A percentile compares a stretch with the other conserved stretches of the same genome.
Evolutionary conservation across 2,797 vertebrate species (phyloP).

Genomic region (Tokudaia muenninki): DNA sequence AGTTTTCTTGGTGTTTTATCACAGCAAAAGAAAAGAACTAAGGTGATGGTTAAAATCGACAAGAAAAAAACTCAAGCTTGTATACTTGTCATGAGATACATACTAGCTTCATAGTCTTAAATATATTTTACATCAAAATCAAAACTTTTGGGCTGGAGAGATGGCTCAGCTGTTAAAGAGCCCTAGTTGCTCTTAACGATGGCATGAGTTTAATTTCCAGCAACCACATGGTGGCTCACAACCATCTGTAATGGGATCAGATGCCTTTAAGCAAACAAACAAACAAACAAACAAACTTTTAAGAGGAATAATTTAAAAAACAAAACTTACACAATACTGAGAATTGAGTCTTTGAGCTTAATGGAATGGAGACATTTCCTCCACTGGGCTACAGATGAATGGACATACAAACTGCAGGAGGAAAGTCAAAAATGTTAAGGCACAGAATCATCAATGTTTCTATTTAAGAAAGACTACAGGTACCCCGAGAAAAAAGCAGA

Average conservation of each 20-base stretch:
- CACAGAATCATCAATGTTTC: not conserved
- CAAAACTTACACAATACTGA: constrained; percentile 97
- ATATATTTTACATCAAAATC: constrained; percentile 63
- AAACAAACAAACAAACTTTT: constrained; percentile 7
- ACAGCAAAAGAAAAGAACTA: not conserved
- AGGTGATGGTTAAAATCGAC: not conserved
- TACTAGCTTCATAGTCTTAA: constrained; percentile 22
- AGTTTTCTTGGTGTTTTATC: not conserved
- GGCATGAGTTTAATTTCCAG: too few species aligned
- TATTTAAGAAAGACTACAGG: constrained; percentile 12
- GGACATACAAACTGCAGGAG: constrained; percentile 95
- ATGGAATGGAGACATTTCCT: constrained; percentile 98
- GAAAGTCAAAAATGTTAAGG: constrained; percentile 85
- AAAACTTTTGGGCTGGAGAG: not conserved
- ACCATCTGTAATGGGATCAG: too few species aligned
- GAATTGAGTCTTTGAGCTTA: constrained; percentile 98
- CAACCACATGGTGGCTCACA: too few species aligned
- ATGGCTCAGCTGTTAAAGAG: too few species aligned
- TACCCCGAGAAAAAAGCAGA: constrained; percentile 49
- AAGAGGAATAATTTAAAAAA: constrained; percentile 65
- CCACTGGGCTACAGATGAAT: constrained; percentile 98
- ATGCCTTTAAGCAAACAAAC: too few species aligned
- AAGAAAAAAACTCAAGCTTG: not conserved
- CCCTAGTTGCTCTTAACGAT: too few species aligned
- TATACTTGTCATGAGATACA: not conserved